phyloP scores from a whole-genome alignment of 2,113 vertebrate genomes.

The mouse (Mus musculus) region GRCm39 chrX:92132501-92133000 shows the following conservation, averaged over 20 bases:
- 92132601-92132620: slow-evolving; percentile 76
- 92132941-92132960: slow-evolving; percentile 30
- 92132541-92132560: slow-evolving; percentile 69
- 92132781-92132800: slow-evolving; percentile 67
- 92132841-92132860: slow-evolving; percentile 76
- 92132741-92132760: slow-evolving; percentile 76
- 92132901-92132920: slow-evolving; percentile 74
- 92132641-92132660: slow-evolving; percentile 33
- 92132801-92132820: slow-evolving; percentile 80
- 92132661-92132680: slow-evolving; percentile 34
- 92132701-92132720: slow-evolving; percentile 57
- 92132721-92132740: slow-evolving; percentile 58
- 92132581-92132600: slow-evolving; percentile 77
- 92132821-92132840: slow-evolving; percentile 69
- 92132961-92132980: slow-evolving; percentile 58
- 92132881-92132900: slow-evolving; percentile 70
- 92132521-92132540: slow-evolving; percentile 66
- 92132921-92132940: slow-evolving; percentile 56
- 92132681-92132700: slow-evolving; percentile 59
- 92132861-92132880: slow-evolving; percentile 40
- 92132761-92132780: slow-evolving; percentile 39
- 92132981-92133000: slow-evolving; percentile 36
- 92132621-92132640: slow-evolving; percentile 59
- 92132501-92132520: slow-evolving; percentile 53
- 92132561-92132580: slow-evolving; percentile 61